These are phyloP conservation scores for Leuciscus waleckii DNA, from an alignment of 2,797 vertebrate species.

Conservation along the genomic window DNA sequence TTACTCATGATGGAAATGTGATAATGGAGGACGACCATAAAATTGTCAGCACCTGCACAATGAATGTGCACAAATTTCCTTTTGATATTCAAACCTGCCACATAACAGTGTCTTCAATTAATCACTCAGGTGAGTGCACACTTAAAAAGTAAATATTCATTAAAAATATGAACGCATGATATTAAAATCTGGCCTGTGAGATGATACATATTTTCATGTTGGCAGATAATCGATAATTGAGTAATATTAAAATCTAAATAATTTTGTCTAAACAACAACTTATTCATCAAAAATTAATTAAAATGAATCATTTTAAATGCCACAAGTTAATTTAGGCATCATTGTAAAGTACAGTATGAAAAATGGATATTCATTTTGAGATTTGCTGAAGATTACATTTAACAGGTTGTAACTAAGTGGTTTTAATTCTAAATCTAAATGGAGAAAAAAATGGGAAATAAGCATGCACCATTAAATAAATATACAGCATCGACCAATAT, in stretches of 20 bases:
- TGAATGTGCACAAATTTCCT: slow-evolving; percentile 61
- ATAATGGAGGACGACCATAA: background rate
- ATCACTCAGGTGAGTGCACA: slow-evolving; percentile 46
- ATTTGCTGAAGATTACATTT: background rate
- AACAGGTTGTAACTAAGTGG: background rate
- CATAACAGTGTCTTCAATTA: slow-evolving; percentile 43
- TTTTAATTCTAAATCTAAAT: background rate
- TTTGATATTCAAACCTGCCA: slow-evolving; percentile 60
- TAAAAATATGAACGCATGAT: background rate
- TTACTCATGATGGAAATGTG: slow-evolving; percentile 42
- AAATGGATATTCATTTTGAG: background rate
- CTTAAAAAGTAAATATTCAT: background rate
- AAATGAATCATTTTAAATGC: background rate
- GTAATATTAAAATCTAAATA: background rate
- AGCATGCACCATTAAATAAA: background rate
- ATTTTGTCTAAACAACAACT: background rate
- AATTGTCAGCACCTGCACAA: slow-evolving; percentile 48
- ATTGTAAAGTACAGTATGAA: background rate
- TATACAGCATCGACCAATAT: background rate
- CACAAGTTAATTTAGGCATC: background rate
- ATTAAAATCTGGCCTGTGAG: background rate
- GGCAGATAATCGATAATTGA: background rate
- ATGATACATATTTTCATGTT: background rate
- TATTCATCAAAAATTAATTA: too few relatives aligned
- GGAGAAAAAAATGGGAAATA: background rate